Evolutionary conservation across 1,140 invertebrate species (phyloP), one percentile per base, ranked within the genome.

Genomic region (Andricus grossulariae): DNA sequence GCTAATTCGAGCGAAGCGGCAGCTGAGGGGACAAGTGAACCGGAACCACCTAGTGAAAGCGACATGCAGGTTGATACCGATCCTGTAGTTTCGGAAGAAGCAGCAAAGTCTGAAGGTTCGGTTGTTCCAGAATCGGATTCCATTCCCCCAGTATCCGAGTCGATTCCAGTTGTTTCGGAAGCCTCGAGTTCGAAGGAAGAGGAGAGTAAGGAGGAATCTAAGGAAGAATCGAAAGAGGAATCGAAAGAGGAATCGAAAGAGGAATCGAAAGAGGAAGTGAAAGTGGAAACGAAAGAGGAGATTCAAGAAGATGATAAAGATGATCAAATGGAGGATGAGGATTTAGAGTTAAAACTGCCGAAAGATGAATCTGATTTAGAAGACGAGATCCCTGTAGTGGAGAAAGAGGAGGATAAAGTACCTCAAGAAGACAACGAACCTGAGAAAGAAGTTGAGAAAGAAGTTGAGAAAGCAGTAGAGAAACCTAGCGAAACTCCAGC

Each of bases 381-480:
- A 32, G 72, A 72, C 16, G 81, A 86, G 52, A 51, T 77, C 13
- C 51, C 74, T 21, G n/a, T 12, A 0, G 70, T 21, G 16, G 75
- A 75, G 71, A 72, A 73, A 18, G 51, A 72, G 11, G 50, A 71
- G 15, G 74, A 66, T 16, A 75, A 80, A 10, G 72, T 74, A 49
- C 51, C 76, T 3, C 25, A 80, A 15, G 74, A 66, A n/a, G 78
- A 81, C 71, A 74, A 66, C 32, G 74, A 82, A 66, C 10, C 54
- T 39, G 21, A 74, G 15, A 13, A 72, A 32, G 25, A 32, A 32
- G 25, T 32, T 19, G 39, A 15, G 49, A 78, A 73, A 13, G 76
- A 84, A 3, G 70, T 76, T n/a, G 57, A 71, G n/a, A 57, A 82
- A 25, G 13, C 50, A 19, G 72, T 77, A 76, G 76, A 82, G 70